These are phyloP conservation scores for Drosophila melanosoma DNA, from an alignment of 2,888 invertebrate genomes.

Conservation along the genomic window DNA sequence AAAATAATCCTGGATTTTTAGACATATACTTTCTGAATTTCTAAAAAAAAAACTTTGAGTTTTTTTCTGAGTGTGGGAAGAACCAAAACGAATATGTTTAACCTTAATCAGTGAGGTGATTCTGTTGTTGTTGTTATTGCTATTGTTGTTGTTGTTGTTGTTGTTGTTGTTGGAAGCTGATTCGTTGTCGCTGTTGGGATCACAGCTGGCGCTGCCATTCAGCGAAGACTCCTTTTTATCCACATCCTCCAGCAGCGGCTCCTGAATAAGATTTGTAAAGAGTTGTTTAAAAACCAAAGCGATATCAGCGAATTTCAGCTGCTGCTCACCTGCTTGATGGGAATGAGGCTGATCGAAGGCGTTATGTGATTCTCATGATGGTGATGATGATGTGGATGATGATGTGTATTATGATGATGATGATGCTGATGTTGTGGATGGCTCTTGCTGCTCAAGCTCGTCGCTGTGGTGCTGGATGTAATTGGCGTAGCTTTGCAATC, in stretches of 20 bases:
- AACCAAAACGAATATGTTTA: not conserved
- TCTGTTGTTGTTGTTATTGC: conserved; percentile 85
- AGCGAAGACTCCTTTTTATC: conserved; percentile 77
- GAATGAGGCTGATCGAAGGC: conserved; percentile 94
- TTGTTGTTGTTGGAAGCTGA: conserved; percentile 86
- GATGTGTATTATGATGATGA: conserved; percentile 70
- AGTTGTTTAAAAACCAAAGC: not conserved
- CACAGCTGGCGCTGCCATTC: conserved; percentile 63
- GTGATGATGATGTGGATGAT: conserved; percentile 79
- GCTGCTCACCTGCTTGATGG: conserved; percentile 90
- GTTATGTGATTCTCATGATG: conserved; percentile 88
- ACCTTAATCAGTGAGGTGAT: conserved; percentile 92
- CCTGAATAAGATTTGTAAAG: conserved; percentile 51
- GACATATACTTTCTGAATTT: not conserved
- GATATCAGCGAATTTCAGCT: not conserved
- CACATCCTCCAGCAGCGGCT: conserved; percentile 72
- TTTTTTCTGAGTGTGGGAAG: not conserved
- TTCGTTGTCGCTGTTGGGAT: conserved; percentile 79
- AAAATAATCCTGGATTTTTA: too few relatives aligned
- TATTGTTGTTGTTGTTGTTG: conserved; percentile 32
- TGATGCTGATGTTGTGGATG: conserved; percentile 61
- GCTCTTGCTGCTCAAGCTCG: conserved; percentile 30
- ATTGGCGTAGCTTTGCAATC: conserved; percentile 82
- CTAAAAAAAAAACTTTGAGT: not conserved
- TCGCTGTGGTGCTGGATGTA: conserved; percentile 76